phyloP scores from a whole-genome alignment of 1,140 invertebrate species.

The Tachypleus tridentatus region DNA sequence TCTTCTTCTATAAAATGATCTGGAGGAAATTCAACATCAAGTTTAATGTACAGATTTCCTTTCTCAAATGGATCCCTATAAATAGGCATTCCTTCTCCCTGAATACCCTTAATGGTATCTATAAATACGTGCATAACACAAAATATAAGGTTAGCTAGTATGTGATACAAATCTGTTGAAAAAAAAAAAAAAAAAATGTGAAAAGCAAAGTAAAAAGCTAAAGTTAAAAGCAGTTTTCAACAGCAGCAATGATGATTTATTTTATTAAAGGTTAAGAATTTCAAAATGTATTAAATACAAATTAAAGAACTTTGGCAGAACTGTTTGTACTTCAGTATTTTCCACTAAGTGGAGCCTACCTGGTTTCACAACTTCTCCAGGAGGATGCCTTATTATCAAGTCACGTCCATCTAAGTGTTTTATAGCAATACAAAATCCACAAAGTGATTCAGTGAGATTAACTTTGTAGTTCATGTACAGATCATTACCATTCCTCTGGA shows the following conservation, averaged over 20 bases:
- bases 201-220: no score
- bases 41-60: conserved; percentile 76
- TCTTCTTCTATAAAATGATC: conserved; percentile 59
- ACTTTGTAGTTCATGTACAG: conserved; percentile 38
- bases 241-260: no score
- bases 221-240: no score
- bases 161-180: no score
- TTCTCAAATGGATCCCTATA: conserved; percentile 65
- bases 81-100: conserved; percentile 44
- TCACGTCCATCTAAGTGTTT: conserved; percentile 72
- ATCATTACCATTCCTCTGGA: conserved; percentile 39
- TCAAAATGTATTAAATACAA: no score
- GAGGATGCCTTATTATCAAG: conserved; percentile 53
- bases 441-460: conserved; percentile 41
- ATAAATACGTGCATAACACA: conserved; percentile 4
- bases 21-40: conserved; percentile 69
- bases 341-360: conserved; percentile 20
- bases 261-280: no score
- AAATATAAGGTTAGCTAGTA: no score
- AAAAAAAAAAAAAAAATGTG: no score
- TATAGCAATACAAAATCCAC: conserved; percentile 44
- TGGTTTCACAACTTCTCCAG: conserved; percentile 61
- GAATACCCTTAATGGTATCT: conserved; percentile 37
- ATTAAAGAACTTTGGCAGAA: no score
- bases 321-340: no score